Conservation (phyloP, 2,888 invertebrate genomes). For the Mactromeris polynyma region DNA sequence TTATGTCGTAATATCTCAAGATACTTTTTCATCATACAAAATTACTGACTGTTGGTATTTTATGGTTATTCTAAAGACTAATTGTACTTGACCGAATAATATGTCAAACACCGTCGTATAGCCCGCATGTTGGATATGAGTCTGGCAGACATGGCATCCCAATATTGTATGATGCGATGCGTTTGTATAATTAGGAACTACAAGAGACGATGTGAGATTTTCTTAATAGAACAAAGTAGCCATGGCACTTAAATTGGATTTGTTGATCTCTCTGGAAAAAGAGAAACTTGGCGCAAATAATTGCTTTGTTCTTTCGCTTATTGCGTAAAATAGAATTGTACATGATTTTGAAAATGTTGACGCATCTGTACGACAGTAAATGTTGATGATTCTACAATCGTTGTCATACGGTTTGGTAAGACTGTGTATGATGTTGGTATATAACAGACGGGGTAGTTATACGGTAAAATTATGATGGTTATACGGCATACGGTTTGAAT, state of each 20-base stretch:
- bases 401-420: too few relatives aligned
- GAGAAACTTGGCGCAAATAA: too few relatives aligned
- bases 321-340: too few relatives aligned
- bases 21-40: neutral
- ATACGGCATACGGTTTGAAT: too few relatives aligned
- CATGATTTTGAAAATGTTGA: too few relatives aligned
- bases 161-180: neutral
- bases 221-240: neutral
- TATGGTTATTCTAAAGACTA: neutral
- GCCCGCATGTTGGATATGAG: neutral
- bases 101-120: neutral
- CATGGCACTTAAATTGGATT: neutral
- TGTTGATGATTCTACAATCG: too few relatives aligned
- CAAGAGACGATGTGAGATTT: neutral
- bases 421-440: too few relatives aligned
- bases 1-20: neutral
- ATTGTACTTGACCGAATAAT: neutral
- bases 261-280: neutral
- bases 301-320: too few relatives aligned
- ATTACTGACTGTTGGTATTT: neutral
- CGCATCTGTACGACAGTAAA: too few relatives aligned
- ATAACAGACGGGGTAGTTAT: too few relatives aligned
- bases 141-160: neutral
- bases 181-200: neutral
- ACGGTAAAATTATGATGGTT: too few relatives aligned